These are phyloP conservation scores for Intellagama lesueurii DNA, from an alignment of 2,797 vertebrate genomes.

Conservation along the genomic window DNA sequence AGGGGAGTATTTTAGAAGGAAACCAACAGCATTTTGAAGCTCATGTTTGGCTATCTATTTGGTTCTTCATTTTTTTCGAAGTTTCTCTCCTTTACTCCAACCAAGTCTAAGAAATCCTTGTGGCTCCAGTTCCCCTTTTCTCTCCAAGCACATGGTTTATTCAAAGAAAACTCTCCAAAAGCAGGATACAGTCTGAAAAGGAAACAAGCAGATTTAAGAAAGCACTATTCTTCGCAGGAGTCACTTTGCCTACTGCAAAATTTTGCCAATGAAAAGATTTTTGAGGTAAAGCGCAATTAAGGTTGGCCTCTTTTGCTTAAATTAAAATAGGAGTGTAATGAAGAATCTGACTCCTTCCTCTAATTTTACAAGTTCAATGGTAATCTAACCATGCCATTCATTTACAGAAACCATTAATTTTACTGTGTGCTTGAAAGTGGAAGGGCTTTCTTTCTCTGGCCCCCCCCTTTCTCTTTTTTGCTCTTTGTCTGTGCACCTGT, in stretches of 20 bases:
- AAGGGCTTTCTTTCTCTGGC: slow-evolving; percentile 87
- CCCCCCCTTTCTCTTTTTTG: slow-evolving; percentile 82
- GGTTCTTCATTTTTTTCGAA: background rate
- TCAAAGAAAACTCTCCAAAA: slow-evolving; percentile 44
- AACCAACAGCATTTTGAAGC: background rate
- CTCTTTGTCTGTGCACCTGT: slow-evolving; percentile 96
- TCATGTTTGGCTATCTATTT: background rate
- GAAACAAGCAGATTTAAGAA: slow-evolving; percentile 67
- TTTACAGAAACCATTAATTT: slow-evolving; percentile 84
- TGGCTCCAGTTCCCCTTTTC: slow-evolving; percentile 22
- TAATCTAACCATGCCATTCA: slow-evolving; percentile 84
- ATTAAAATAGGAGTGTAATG: slow-evolving; percentile 80
- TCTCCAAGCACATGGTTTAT: accelerated
- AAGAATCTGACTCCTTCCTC: slow-evolving; percentile 82
- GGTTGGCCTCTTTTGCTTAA: slow-evolving; percentile 73
- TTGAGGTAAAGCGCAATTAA: slow-evolving; percentile 73
- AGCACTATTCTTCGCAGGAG: slow-evolving; percentile 68
- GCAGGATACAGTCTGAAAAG: slow-evolving; percentile 61
- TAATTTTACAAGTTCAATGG: slow-evolving; percentile 84
- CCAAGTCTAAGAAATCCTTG: slow-evolving; percentile 37
- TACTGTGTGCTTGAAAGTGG: slow-evolving; percentile 79
- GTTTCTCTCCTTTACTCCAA: background rate
- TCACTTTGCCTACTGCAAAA: slow-evolving; percentile 71
- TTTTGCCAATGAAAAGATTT: slow-evolving; percentile 75
- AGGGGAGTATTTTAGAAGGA: no score